Evolutionary conservation across 1,140 invertebrate genomes (phyloP).

Genomic region (Ridgeia piscesae): DNA sequence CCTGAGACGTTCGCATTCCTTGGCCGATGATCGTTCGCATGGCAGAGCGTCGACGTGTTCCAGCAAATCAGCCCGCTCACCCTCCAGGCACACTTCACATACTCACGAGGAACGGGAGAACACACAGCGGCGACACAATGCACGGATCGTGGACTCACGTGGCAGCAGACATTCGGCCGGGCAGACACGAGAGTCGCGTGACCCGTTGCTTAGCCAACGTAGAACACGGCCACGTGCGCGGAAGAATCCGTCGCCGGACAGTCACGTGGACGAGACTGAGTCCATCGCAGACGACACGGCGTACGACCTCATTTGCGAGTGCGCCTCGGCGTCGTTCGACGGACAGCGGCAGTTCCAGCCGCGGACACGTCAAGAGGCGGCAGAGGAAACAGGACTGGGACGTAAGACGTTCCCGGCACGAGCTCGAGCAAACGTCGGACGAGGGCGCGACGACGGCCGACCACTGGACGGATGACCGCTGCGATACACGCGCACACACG

Average conservation of each 20-base stretch:
- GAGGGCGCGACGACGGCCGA: not conserved
- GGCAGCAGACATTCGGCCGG: not conserved
- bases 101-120: not conserved
- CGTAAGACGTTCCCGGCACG: no score
- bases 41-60: not conserved
- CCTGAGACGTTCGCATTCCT: not conserved
- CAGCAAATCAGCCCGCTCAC: not conserved
- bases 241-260: not conserved
- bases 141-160: not conserved
- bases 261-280: not conserved
- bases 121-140: not conserved
- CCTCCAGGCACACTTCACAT: no score
- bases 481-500: not conserved
- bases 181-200: no score
- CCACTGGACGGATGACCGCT: not conserved
- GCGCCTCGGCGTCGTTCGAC: not conserved
- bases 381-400: not conserved
- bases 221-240: not conserved
- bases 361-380: not conserved
- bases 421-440: not conserved
- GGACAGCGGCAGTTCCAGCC: not conserved
- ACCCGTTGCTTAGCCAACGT: not conserved
- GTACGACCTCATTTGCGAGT: not conserved
- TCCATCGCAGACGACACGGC: not conserved
- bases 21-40: not conserved